Evolutionary conservation across 2,888 invertebrate species (phyloP).

Genomic region (Amphipyra tragopoginis): DNA sequence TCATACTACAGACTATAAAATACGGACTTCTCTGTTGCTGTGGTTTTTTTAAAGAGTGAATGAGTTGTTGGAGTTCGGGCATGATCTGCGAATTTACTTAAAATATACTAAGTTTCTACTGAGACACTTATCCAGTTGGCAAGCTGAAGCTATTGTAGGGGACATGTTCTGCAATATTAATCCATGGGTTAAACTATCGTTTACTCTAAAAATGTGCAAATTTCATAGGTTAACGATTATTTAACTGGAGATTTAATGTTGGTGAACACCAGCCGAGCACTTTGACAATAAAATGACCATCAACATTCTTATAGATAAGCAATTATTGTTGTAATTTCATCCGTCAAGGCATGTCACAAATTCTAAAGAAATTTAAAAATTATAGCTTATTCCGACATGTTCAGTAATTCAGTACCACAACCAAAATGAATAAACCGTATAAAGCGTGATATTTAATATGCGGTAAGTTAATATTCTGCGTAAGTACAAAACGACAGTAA

Average conservation of each 20-base stretch:
- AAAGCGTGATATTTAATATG: conserved; percentile 60
- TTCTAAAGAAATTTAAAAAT: conserved; percentile 2
- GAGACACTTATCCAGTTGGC: too few relatives aligned
- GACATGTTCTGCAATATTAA: too few relatives aligned
- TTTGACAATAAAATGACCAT: too few relatives aligned
- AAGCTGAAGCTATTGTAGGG: too few relatives aligned
- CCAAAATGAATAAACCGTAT: conserved; percentile 45
- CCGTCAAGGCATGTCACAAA: not conserved
- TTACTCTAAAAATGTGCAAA: too few relatives aligned
- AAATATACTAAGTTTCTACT: not conserved
- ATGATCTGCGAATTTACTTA: not conserved
- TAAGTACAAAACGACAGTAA: conserved; percentile 53
- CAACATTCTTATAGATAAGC: too few relatives aligned
- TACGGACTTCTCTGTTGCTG: not conserved
- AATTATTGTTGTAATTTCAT: too few relatives aligned
- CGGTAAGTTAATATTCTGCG: conserved; percentile 63
- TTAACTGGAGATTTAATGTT: too few relatives aligned
- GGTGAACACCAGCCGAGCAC: too few relatives aligned
- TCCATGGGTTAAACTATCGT: too few relatives aligned
- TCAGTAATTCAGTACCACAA: conserved; percentile 13
- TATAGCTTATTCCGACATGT: conserved; percentile 8
- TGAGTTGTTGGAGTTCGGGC: not conserved
- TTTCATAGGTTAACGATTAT: too few relatives aligned
- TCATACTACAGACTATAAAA: too few relatives aligned
- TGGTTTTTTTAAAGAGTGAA: conserved; percentile 1